Percentiles rank a stretch among this genome's conserved stretches.
Evolutionary conservation across 2,797 vertebrate genomes (phyloP).

Genomic region (Menidia menidia): DNA sequence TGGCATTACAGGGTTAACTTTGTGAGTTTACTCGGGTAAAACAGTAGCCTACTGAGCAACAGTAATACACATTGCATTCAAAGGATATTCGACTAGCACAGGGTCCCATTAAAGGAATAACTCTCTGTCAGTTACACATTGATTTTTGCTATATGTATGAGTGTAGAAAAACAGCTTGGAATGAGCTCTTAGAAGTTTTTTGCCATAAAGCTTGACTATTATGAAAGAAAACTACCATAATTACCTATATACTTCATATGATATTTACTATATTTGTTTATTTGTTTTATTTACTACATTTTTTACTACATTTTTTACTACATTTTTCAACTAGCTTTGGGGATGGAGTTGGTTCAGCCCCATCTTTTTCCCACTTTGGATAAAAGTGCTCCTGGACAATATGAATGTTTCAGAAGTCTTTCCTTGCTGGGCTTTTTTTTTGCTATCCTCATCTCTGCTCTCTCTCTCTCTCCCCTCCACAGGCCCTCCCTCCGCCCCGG

Average conservation of each 20-base stretch:
- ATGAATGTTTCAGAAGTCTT: too few relatives aligned
- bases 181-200: background rate
- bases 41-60: slow-evolving; percentile 53
- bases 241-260: slow-evolving; percentile 8
- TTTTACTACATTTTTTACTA: too few relatives aligned
- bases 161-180: slow-evolving; percentile 4
- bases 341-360: too few relatives aligned
- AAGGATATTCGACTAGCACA: slow-evolving; percentile 59
- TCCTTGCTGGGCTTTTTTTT: too few relatives aligned
- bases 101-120: slow-evolving; percentile 41
- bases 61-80: slow-evolving; percentile 67
- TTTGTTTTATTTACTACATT: too few relatives aligned
- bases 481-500: slow-evolving; percentile 94
- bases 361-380: background rate
- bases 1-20: slow-evolving; percentile 31
- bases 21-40: slow-evolving; percentile 67
- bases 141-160: slow-evolving; percentile 24
- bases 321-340: background rate
- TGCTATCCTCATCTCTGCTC: slow-evolving; percentile 62
- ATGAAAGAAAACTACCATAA: background rate
- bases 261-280: too few relatives aligned
- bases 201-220: background rate
- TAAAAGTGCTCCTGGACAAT: background rate
- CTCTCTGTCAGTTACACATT: slow-evolving; percentile 54
- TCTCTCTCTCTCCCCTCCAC: background rate